Evolutionary conservation across 1,140 invertebrate genomes (phyloP).

Genomic region (Ostrea denselamellosa): DNA sequence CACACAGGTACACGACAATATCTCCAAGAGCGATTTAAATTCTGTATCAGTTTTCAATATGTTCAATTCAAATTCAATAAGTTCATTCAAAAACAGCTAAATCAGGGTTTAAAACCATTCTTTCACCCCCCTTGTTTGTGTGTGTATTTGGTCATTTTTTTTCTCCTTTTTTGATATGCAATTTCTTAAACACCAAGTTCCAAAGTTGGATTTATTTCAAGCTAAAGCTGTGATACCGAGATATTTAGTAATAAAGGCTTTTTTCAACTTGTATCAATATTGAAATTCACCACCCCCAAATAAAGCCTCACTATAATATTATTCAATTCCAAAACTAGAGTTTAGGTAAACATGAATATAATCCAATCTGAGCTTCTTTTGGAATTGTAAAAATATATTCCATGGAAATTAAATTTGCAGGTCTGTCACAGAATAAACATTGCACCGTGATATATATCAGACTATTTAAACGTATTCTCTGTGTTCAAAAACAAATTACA

Average conservation of each 20-base stretch:
- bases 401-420: background rate
- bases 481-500: too few relatives aligned
- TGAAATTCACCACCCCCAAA: background rate
- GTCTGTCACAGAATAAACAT: background rate
- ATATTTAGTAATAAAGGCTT: background rate
- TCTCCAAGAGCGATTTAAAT: slow-evolving; percentile 38
- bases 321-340: background rate
- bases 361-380: background rate
- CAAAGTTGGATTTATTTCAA: background rate
- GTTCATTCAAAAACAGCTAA: slow-evolving; percentile 36
- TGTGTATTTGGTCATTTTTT: background rate
- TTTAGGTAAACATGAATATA: background rate
- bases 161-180: background rate
- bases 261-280: background rate
- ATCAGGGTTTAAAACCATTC: slow-evolving; percentile 25
- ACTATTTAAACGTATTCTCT: background rate
- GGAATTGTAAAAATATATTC: background rate
- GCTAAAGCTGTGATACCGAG: background rate
- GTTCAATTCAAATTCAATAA: slow-evolving; percentile 37
- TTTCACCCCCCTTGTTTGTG: background rate
- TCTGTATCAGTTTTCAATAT: slow-evolving; percentile 38
- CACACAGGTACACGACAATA: background rate
- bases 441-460: background rate
- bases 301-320: background rate
- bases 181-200: background rate